These are phyloP conservation scores for Columba janthina DNA, from an alignment of 2,113 vertebrate genomes.

Conservation along the genomic window DNA sequence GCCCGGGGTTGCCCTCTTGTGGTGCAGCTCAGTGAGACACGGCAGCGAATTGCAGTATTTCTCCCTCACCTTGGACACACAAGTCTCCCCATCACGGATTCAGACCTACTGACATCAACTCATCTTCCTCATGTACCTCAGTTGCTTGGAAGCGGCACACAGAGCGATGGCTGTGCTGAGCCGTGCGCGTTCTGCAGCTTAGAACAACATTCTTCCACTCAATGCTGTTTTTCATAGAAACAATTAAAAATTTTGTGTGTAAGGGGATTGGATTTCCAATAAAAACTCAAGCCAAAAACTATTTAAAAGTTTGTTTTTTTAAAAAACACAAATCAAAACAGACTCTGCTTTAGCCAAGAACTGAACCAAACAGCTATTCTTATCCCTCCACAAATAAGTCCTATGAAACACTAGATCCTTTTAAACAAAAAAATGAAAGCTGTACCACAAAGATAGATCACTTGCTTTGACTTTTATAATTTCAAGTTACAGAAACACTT, in stretches of 20 bases:
- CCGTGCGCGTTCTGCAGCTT: not conserved
- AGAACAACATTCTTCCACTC: not conserved
- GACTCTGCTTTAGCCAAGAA: not conserved
- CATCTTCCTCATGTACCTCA: fast-evolving
- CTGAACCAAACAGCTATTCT: conserved; percentile 42
- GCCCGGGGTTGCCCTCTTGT: conserved; percentile 47
- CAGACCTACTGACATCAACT: not conserved
- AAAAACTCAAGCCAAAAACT: conserved; percentile 21
- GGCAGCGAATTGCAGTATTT: fast-evolving
- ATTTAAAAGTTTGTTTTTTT: not conserved
- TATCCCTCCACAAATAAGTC: not conserved
- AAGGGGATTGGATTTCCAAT: conserved; percentile 36
- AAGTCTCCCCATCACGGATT: fast-evolving
- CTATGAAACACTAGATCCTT: conserved; percentile 8
- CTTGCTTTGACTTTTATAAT: not conserved
- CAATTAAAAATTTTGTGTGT: not conserved
- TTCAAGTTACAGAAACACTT: not conserved
- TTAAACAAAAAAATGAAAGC: not conserved
- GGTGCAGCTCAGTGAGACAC: not conserved
- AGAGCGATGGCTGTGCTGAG: fast-evolving
- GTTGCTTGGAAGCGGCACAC: fast-evolving
- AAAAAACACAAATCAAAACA: conserved; percentile 11
- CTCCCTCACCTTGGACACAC: too few relatives aligned
- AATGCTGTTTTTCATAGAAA: not conserved
- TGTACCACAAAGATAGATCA: not conserved